Evolutionary conservation across 2,888 invertebrate species (phyloP).

Genomic region (Prenolepis imparis): DNA sequence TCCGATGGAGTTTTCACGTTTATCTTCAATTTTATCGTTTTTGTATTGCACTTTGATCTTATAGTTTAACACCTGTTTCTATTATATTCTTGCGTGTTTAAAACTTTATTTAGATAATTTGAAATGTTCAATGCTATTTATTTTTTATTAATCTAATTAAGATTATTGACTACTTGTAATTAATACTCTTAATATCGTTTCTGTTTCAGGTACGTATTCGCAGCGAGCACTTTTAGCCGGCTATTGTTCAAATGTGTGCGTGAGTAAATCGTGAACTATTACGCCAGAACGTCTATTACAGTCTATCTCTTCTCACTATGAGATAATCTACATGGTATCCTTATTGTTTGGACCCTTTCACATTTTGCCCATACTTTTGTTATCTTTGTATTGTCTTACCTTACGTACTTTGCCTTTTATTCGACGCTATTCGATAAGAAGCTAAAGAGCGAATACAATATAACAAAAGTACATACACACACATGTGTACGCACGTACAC

Average conservation of each 20-base stretch:
- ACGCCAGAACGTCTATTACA: background rate
- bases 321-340: constrained; percentile 37
- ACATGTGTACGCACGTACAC: constrained; percentile 19
- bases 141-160: background rate
- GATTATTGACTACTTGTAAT: background rate
- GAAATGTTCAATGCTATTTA: background rate
- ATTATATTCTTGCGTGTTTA: background rate
- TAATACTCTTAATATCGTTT: constrained; percentile 24
- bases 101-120: background rate
- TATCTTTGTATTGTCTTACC: constrained; percentile 63
- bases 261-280: constrained; percentile 60
- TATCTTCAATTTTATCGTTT: constrained; percentile 23
- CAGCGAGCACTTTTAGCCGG: background rate
- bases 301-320: background rate
- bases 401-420: constrained; percentile 19
- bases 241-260: constrained; percentile 20
- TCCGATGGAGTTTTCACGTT: constrained; percentile 32
- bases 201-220: constrained; percentile 69
- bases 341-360: constrained; percentile 12
- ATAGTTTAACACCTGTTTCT: background rate
- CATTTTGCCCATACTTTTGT: constrained; percentile 47
- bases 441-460: constrained; percentile 30
- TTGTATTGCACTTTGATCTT: background rate
- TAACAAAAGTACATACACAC: constrained; percentile 37
- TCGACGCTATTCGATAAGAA: constrained; percentile 52